Base-by-base conservation (phyloP, 2,113 vertebrate species). In the Mionectes macconnelli region DNA sequence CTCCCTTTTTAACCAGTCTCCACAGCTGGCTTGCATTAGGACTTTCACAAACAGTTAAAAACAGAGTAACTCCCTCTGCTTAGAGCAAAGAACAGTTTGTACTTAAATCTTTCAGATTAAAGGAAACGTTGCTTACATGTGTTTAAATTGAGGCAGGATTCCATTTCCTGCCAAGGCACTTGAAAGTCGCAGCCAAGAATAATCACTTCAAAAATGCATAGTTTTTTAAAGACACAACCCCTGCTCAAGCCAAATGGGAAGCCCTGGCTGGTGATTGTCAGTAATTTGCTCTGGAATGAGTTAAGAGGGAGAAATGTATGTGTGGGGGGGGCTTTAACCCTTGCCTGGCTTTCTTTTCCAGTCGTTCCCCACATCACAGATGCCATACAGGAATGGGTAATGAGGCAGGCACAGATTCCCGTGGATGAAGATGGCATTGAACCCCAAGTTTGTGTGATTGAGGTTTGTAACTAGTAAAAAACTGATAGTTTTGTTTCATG, bases 311-410 rank as follows among this genome's bases (percentile, higher is more conserved):
- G 53, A 44, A 74, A 31, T 0, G 10, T 33, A 5, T 7, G 1
- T 20, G 30, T 15, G 31, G 80, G n/a, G 80, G n/a, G 30, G 60
- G 30, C 17, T 82, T 86, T 95, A 86, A 89, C 68, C 64, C 75
- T 70, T 63, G n/a, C 49, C 44, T 56, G 93, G 78, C 6, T 86
- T 84, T 96, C 22, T 85, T 85, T 69, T 96, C 7, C 94, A 99
- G 99, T 99, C 89, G 99, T 99, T 40, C 99, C 99, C 57, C 99
- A 99, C 93, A 99, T 99, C 97, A 99, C 99, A n/a, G 99, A 99
- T 92, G 99, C 99, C 6, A 99, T 99, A 87, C 99, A 99, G 95
- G 99, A 99, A 59, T 99, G 99, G 99, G 99, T 99, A 1, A 98
- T 99, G 98, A 98, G 98, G 55, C 99, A 99, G 95, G 99, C 99